phyloP scores from a whole-genome alignment of 2,797 vertebrate genomes.

The Channallabes apus region DNA sequence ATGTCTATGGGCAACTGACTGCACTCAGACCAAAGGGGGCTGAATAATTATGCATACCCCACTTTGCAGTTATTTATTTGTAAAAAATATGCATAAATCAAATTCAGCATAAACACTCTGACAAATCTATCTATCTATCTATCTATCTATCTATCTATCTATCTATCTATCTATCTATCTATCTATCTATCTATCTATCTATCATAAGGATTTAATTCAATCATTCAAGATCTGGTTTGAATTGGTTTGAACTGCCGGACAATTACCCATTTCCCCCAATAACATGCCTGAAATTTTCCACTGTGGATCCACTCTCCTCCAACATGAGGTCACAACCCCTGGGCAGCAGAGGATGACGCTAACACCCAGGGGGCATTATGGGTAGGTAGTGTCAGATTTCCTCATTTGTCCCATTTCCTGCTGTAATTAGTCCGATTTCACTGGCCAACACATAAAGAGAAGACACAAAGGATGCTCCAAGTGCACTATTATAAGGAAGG shows the following conservation, averaged over 20 bases:
- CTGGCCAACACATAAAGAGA: conserved; percentile 39
- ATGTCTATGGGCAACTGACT: too few relatives aligned
- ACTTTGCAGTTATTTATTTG: too few relatives aligned
- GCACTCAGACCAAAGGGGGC: too few relatives aligned
- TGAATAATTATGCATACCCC: too few relatives aligned
- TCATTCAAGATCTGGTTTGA: not conserved
- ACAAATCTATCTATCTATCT: too few relatives aligned
- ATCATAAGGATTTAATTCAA: not conserved
- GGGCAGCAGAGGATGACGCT: conserved; percentile 44
- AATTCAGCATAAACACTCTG: too few relatives aligned
- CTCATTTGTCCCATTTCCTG: conserved; percentile 55
- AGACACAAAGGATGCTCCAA: conserved; percentile 44
- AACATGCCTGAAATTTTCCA: conserved; percentile 43
- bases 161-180: not conserved
- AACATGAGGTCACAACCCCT: conserved; percentile 53
- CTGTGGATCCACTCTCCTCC: conserved; percentile 28
- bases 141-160: not conserved
- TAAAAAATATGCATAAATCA: too few relatives aligned
- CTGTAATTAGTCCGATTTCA: conserved; percentile 52
- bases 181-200: not conserved
- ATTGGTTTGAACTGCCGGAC: not conserved
- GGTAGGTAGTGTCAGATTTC: conserved; percentile 55
- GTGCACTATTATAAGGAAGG: conserved; percentile 30
- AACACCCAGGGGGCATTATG: conserved; percentile 38
- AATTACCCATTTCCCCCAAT: conserved; percentile 47